Evolutionary conservation across 2,113 vertebrate species (phyloP).

Genomic region (Gulo gulo): DNA sequence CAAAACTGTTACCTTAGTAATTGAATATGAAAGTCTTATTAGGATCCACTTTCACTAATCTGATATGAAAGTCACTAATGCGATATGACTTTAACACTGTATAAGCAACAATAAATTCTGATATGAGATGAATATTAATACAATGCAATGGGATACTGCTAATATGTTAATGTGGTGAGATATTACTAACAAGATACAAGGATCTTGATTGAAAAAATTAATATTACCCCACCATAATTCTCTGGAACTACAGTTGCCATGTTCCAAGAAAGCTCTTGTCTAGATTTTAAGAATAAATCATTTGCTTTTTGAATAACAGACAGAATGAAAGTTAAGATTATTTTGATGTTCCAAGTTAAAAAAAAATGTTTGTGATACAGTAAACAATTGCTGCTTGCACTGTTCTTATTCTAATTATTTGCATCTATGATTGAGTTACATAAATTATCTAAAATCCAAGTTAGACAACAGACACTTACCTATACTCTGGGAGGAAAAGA

Average conservation of each 20-base stretch:
- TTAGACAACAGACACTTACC: background rate
- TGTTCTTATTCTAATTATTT: background rate
- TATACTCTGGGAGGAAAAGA: background rate
- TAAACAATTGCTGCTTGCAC: background rate
- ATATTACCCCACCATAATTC: conserved; percentile 73
- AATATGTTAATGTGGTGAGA: conserved; percentile 81
- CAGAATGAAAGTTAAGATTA: background rate
- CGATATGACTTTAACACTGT: conserved; percentile 81
- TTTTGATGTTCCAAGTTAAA: background rate
- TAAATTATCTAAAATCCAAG: conserved; percentile 6
- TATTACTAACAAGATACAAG: conserved; percentile 82
- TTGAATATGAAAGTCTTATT: conserved; percentile 85
- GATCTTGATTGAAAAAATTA: conserved; percentile 67
- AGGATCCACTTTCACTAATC: conserved; percentile 82
- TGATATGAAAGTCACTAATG: conserved; percentile 87
- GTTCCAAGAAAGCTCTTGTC: conserved; percentile 49
- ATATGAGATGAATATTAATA: conserved; percentile 83
- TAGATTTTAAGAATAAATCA: background rate
- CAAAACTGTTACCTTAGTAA: conserved; percentile 83
- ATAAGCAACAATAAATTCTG: conserved; percentile 84
- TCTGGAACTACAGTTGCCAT: conserved; percentile 50
- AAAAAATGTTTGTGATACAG: background rate
- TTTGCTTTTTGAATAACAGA: background rate
- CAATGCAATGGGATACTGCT: conserved; percentile 79
- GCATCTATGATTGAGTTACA: background rate